Percentiles rank a stretch among this genome's conserved stretches.
Evolutionary conservation across 2,888 invertebrate genomes (phyloP).

Genomic region (Dichetophora obliterata): DNA sequence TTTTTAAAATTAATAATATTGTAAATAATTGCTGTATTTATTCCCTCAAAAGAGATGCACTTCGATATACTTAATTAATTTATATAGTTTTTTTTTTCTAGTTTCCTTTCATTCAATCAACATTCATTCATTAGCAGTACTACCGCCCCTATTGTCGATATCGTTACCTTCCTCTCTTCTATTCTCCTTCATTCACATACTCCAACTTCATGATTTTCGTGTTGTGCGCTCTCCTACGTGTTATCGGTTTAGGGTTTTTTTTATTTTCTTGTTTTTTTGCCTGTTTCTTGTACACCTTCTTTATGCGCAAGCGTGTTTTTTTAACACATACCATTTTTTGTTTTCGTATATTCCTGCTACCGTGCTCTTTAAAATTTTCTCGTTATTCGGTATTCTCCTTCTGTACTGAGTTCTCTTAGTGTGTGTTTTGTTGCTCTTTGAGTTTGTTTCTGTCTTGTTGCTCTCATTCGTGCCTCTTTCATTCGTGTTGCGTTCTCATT

Average conservation of each 20-base stretch:
- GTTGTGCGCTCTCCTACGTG: background rate
- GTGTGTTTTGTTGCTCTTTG: background rate
- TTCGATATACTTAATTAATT: too few species aligned
- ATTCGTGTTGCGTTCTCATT: background rate
- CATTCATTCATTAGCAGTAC: background rate
- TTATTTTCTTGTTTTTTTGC: background rate
- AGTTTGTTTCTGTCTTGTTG: background rate
- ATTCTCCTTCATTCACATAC: background rate
- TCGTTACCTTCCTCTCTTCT: background rate
- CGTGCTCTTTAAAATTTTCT: too few species aligned
- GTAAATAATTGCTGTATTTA: too few species aligned
- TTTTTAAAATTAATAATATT: too few species aligned
- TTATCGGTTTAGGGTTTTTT: background rate
- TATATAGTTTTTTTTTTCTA: too few species aligned
- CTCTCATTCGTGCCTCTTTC: background rate
- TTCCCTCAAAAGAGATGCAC: too few species aligned
- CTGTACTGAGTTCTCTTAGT: background rate
- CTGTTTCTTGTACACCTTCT: background rate
- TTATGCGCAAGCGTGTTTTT: constrained; percentile 1
- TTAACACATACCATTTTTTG: background rate
- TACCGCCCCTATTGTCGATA: background rate
- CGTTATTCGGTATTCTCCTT: background rate
- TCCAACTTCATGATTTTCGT: background rate
- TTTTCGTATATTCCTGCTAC: background rate
- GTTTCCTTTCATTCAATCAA: too few species aligned